Percentiles rank a stretch among this genome's conserved stretches.
These are phyloP conservation scores for Reticulitermes lucifugus DNA, from an alignment of 2,888 invertebrate species.

Conservation along the genomic window DNA sequence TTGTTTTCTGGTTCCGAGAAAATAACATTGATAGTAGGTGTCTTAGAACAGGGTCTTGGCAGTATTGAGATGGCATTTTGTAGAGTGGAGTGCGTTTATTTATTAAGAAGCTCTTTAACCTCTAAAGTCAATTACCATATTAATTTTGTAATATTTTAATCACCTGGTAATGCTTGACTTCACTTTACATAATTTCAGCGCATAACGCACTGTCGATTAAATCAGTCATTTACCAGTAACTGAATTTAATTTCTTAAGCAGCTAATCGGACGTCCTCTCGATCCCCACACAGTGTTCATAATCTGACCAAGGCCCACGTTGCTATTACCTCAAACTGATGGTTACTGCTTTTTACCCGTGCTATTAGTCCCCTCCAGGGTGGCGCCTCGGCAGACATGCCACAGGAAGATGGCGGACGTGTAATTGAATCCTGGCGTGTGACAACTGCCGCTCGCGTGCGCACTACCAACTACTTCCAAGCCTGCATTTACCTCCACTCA, in stretches of 20 bases:
- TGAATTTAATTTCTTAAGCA: neutral
- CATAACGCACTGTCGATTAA: no score
- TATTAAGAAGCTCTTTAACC: no score
- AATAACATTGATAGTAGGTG: no score
- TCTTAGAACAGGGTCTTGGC: no score
- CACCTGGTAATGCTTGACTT: no score
- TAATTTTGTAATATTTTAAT: no score
- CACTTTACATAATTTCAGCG: no score
- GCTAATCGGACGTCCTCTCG: neutral
- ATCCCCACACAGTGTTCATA: neutral
- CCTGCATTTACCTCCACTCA: neutral
- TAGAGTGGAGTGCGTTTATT: no score
- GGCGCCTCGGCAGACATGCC: slow-evolving; percentile 9
- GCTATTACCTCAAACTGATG: neutral
- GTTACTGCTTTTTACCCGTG: neutral
- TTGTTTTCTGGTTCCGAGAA: no score
- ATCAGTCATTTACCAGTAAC: neutral
- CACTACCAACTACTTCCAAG: neutral
- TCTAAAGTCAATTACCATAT: no score
- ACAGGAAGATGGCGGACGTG: slow-evolving; percentile 37
- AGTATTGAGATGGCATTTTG: no score
- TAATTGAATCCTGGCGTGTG: slow-evolving; percentile 51
- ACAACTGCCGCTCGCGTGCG: slow-evolving; percentile 40
- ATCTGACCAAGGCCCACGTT: neutral
- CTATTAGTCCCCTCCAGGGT: neutral